Evolutionary conservation across 2,888 invertebrate genomes (phyloP).

Genomic region (Phragmatobia fuliginosa): DNA sequence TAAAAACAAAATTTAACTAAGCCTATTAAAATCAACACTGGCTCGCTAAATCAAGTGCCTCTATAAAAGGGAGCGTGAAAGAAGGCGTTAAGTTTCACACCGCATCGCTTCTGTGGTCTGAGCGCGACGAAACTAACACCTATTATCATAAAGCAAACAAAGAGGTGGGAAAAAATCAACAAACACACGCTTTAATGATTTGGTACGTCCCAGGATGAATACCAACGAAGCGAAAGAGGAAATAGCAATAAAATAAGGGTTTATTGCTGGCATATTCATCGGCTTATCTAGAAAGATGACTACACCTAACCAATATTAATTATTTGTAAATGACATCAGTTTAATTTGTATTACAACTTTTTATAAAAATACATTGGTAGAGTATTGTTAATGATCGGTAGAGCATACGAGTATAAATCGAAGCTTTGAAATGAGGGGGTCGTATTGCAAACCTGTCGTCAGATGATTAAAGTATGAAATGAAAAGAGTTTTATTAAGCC

Average conservation of each 20-base stretch:
- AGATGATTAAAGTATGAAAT: too few relatives aligned
- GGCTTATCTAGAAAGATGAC: conserved; percentile 55
- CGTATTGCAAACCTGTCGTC: too few relatives aligned
- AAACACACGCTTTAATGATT: conserved; percentile 83
- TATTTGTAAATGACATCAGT: conserved; percentile 54
- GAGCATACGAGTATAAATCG: too few relatives aligned
- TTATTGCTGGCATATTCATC: conserved; percentile 75
- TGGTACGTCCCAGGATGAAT: conserved; percentile 82
- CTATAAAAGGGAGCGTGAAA: conserved; percentile 81
- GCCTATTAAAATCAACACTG: conserved; percentile 78
- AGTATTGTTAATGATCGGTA: conserved; percentile 29
- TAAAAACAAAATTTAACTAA: conserved; percentile 67
- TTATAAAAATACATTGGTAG: conserved; percentile 53
- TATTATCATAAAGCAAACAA: conserved; percentile 86
- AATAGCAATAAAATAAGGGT: conserved; percentile 80
- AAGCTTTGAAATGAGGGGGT: too few relatives aligned
- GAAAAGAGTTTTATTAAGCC: too few relatives aligned
- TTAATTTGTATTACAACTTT: conserved; percentile 38
- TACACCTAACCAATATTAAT: conserved; percentile 64
- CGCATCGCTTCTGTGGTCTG: conserved; percentile 73
- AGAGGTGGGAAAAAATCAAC: conserved; percentile 80
- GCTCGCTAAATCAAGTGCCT: conserved; percentile 82
- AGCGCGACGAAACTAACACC: conserved; percentile 80
- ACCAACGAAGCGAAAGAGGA: conserved; percentile 79
- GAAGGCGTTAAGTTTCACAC: conserved; percentile 86